Conservation (phyloP, 2,888 invertebrate species). For the Tridacna gigas region DNA sequence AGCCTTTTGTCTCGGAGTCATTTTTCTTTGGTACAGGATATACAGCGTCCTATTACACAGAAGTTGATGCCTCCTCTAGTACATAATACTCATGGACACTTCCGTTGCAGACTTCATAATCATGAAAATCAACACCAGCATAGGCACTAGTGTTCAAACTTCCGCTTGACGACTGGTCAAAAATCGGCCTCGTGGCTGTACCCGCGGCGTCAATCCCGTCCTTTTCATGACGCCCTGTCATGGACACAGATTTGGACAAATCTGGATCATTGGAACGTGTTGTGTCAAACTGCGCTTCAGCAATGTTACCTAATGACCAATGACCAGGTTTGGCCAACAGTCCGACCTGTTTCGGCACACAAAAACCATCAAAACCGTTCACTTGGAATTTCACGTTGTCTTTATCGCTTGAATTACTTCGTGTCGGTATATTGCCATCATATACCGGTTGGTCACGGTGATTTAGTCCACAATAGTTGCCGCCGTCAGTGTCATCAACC, state of each 20-base stretch:
- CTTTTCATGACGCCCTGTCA: too few relatives aligned
- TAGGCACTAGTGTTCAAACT: background rate
- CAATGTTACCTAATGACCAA: too few relatives aligned
- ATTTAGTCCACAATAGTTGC: background rate
- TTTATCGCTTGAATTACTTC: background rate
- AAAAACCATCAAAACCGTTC: background rate
- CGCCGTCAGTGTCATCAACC: conserved; percentile 3
- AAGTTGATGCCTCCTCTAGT: background rate
- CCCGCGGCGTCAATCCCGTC: too few relatives aligned
- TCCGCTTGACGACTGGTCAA: too few relatives aligned
- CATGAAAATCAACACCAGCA: conserved; percentile 6
- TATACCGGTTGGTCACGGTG: conserved; percentile 6
- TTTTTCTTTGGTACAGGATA: too few relatives aligned
- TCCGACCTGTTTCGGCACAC: background rate
- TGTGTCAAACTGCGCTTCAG: too few relatives aligned
- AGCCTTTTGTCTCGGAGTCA: too few relatives aligned
- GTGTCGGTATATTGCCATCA: background rate
- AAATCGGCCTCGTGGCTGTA: too few relatives aligned
- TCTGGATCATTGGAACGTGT: too few relatives aligned
- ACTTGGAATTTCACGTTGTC: conserved; percentile 9
- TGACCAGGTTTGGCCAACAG: background rate
- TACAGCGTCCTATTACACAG: too few relatives aligned
- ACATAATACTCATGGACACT: conserved; percentile 19
- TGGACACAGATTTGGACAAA: too few relatives aligned
- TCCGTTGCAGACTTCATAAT: conserved; percentile 11